Evolutionary conservation across 2,113 vertebrate genomes (phyloP), one percentile per base, ranked within the genome.

Genomic region (Neogale vison): DNA sequence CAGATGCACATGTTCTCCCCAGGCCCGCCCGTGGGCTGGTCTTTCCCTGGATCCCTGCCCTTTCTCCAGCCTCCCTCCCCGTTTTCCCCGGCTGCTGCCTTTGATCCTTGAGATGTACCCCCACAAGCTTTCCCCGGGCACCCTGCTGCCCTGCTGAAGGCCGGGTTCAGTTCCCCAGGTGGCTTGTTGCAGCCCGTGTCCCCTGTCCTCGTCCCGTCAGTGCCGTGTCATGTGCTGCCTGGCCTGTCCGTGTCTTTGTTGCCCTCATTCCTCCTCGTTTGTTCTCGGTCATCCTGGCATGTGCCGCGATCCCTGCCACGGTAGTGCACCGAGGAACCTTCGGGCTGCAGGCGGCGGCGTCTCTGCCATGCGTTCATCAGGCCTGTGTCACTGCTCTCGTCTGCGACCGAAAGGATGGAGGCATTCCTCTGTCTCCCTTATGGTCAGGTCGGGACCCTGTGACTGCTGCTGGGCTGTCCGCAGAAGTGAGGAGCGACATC

Each of bases 181-280:
- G 47, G 42, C 69, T 34, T 0, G 7, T 11, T 6, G n/a, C 7
- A 2, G 34, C 12, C 7, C 1, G 1, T 36, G 14, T 57, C 42
- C 2, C 14, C 0, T 4, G 15, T 42, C 23, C 71, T 34, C 0
- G 12, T 29, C 50, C 23, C 39, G 29, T 3, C 34, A 1, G 82
- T 8, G 6, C 1, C 0, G 0, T 50, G 1, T 5, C 14, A 1
- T 34, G 13, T 21, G 1, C n/a, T 52, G 61, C 34, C 24, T 72
- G 6, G 9, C 15, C 72, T 4, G 20, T 20, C 52, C 47, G 31
- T 45, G 61, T 57, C 61, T 34, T 55, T 8, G 4, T 65, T 17
- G 23, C n/a, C 74, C 52, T 23, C 6, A 0, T 11, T 50, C 11
- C 72, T 39, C 36, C 72, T 8, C 6, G 6, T 26, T 50, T 31